Conservation (phyloP, 1,140 invertebrate genomes). For the Pogonognathellus flavescens region DNA sequence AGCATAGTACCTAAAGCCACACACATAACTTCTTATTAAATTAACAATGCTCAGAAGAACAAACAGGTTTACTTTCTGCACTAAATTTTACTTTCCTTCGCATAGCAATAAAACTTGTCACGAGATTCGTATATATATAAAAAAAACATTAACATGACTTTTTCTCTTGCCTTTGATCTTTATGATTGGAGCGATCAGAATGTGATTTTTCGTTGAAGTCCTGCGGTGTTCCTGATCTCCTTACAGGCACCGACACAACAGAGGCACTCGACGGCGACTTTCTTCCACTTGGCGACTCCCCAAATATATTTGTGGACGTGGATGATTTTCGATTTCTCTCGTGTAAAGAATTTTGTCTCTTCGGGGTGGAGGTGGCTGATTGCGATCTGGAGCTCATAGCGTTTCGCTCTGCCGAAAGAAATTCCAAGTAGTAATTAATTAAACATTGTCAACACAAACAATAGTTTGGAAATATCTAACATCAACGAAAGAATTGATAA, state of each 20-base stretch:
- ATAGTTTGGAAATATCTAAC: constrained; percentile 12
- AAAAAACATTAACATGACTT: constrained; percentile 12
- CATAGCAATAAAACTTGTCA: constrained; percentile 3
- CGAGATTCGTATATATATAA: background rate
- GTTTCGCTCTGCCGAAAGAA: constrained; percentile 60
- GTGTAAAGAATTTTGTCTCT: constrained; percentile 62
- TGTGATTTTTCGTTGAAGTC: constrained; percentile 64
- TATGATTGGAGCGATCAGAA: constrained; percentile 63
- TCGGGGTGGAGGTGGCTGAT: constrained; percentile 66
- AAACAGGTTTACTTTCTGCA: no score
- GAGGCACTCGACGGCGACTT: constrained; percentile 62
- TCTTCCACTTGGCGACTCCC: constrained; percentile 57
- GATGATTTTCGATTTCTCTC: constrained; percentile 61
- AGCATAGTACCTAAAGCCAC: constrained; percentile 61
- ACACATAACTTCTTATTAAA: constrained; percentile 32
- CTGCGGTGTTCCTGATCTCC: constrained; percentile 63
- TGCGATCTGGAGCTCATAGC: constrained; percentile 62
- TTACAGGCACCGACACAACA: constrained; percentile 64
- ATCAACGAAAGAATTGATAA: constrained; percentile 12
- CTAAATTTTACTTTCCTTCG: background rate
- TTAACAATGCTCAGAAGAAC: background rate
- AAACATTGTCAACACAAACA: constrained; percentile 40
- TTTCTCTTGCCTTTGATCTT: constrained; percentile 63
- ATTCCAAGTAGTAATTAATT: constrained; percentile 28
- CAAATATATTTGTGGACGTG: constrained; percentile 61